A percentile compares a stretch with the other conserved stretches of the same genome.
Evolutionary conservation across 1,140 invertebrate genomes (phyloP).

Genomic region (Proales similis): DNA sequence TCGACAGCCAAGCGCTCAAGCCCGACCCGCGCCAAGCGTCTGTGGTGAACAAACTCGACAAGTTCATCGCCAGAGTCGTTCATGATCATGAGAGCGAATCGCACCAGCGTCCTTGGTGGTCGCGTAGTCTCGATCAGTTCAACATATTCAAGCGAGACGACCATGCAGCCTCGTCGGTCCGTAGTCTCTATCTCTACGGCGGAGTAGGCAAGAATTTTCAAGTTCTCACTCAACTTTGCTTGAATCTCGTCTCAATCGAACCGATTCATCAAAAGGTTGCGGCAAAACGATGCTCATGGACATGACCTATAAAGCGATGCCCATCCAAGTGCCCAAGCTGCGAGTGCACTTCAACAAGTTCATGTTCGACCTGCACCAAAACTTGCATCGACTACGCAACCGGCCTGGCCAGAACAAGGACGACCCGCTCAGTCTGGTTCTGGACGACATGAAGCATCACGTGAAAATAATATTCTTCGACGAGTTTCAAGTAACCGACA

Average conservation of each 20-base stretch:
- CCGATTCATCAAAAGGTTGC: constrained; percentile 42
- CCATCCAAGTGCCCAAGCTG: constrained; percentile 59
- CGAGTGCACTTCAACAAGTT: constrained; percentile 94
- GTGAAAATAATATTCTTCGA: constrained; percentile 93
- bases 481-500: constrained; percentile 98
- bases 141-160: no score
- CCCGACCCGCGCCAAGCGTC: no score
- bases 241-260: not conserved
- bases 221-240: not conserved
- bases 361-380: constrained; percentile 86
- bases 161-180: no score
- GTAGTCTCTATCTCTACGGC: not conserved
- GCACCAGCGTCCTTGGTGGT: no score
- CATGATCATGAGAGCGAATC: no score
- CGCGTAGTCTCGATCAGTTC: no score
- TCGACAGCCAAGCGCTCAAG: no score
- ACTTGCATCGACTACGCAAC: constrained; percentile 41
- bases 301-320: constrained; percentile 76
- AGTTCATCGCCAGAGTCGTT: no score
- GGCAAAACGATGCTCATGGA: constrained; percentile 96
- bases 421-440: constrained; percentile 91
- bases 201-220: not conserved
- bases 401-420: constrained; percentile 56
- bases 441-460: constrained; percentile 70
- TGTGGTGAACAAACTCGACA: no score